Base-by-base conservation (phyloP, 2,113 vertebrate genomes). In the Halichoerus grypus region DNA sequence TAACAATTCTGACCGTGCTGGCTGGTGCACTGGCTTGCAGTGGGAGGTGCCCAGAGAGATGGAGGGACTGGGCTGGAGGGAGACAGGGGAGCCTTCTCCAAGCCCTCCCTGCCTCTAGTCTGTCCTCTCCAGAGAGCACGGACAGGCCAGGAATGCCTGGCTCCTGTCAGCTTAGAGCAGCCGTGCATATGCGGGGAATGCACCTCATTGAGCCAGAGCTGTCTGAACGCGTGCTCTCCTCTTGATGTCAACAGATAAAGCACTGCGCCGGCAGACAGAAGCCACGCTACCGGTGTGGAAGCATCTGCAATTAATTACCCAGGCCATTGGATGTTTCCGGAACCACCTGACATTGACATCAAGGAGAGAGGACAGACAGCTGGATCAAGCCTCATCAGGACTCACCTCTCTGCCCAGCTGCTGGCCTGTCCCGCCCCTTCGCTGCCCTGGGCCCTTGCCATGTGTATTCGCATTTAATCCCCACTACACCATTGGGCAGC, bases 241-340 rank as follows among this genome's bases (percentile, higher is more conserved):
- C 93, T 89, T 85, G 94, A 97, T 59, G 94, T 16, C 96, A 96
- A 98, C 96, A 92, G 96, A 96, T 22, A 87, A 7, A 24, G 31
- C 77, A 77, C 77, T 63, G 67, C 46, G 84, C 61, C 16, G 31
- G 39, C 95, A 16, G 88, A 88, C 69, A n/a, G 55, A 69, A 96
- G 97, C 91, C 98, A 95, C 97, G 87, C 85, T 91, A 88, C 88
- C 49, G 96, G 95, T 71, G 8, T 55, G 95, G 88, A 95, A 96
- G 95, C 96, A 98, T 97, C 96, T 98, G 97, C 97, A 98, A 95
- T 97, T 98, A 97, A 98, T 94, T 95, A 97, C 93, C 90, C 49
- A 83, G 93, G 96, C 59, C 65, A 84, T 96, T 83, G 71, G 97
- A 97, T 42, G 87, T 81, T 98, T 96, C 98, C 65, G 42, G 94